These are phyloP conservation scores for Lepeophtheirus nordmannii DNA, from an alignment of 2,888 invertebrate species.

Conservation along the genomic window DNA sequence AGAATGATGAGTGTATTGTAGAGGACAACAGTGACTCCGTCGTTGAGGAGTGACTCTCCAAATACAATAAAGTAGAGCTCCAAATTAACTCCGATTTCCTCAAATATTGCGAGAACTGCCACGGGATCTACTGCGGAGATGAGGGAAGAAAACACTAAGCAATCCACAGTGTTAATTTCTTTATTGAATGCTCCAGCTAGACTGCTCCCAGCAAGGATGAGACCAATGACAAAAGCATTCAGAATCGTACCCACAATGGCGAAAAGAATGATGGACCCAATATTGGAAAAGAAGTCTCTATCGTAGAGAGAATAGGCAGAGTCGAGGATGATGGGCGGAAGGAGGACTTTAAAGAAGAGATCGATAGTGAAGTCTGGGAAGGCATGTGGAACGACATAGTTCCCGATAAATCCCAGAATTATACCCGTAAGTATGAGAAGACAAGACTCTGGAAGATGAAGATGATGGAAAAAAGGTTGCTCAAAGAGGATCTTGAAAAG, in stretches of 20 bases:
- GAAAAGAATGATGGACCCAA: conserved; percentile 39
- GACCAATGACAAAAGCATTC: conserved; percentile 37
- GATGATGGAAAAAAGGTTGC: not conserved
- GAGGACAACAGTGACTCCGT: conserved; percentile 41
- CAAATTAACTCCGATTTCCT: conserved; percentile 36
- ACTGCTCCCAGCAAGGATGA: conserved; percentile 24
- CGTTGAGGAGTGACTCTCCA: conserved; percentile 42
- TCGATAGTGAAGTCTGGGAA: conserved; percentile 17
- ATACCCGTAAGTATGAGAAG: conserved; percentile 20
- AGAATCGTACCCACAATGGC: conserved; percentile 38
- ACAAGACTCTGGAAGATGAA: conserved; percentile 17
- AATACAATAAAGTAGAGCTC: conserved; percentile 40
- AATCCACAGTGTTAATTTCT: conserved; percentile 24
- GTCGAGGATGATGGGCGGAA: conserved; percentile 43
- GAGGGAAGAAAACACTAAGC: conserved; percentile 21
- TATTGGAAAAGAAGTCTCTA: conserved; percentile 42
- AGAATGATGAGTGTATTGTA: conserved; percentile 37
- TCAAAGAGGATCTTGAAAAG: conserved; percentile 4
- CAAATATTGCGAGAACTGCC: conserved; percentile 39
- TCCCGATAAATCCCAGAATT: conserved; percentile 2
- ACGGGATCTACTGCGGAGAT: conserved; percentile 40
- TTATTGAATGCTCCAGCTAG: conserved; percentile 28
- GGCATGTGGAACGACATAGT: not conserved
- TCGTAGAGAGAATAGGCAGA: conserved; percentile 42
- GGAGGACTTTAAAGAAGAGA: conserved; percentile 29